Evolutionary conservation across 2,113 vertebrate species (phyloP).

Genomic region (Tauraco erythrolophus): DNA sequence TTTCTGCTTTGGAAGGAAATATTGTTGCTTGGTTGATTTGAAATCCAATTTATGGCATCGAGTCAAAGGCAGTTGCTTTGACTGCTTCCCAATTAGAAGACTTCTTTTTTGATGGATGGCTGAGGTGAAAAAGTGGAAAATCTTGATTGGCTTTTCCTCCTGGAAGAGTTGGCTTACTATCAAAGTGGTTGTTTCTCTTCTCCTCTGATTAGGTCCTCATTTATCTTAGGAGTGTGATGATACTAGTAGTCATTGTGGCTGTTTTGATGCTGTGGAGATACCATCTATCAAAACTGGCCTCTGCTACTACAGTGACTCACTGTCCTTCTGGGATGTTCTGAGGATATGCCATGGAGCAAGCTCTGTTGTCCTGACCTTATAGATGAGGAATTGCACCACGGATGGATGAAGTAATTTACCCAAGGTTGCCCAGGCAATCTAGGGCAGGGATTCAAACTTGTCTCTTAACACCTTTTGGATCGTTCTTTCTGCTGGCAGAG

Average conservation of each 20-base stretch:
- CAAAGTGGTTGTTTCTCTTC: not conserved
- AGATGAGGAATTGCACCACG: not conserved
- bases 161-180: not conserved
- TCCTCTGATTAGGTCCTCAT: not conserved
- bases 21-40: conserved; percentile 1
- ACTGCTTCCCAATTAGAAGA: conserved; percentile 1
- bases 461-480: not conserved
- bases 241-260: not conserved
- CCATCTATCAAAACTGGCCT: not conserved
- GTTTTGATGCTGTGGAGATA: not conserved
- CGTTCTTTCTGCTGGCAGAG: not conserved
- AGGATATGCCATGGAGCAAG: not conserved
- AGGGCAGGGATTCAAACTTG: not conserved
- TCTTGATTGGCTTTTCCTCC: not conserved
- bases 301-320: not conserved
- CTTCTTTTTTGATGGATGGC: not conserved
- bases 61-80: conserved; percentile 27
- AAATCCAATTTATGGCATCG: conserved; percentile 12
- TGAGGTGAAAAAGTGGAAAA: not conserved
- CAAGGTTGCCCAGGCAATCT: not conserved
- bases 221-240: not conserved
- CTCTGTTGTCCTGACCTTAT: not conserved
- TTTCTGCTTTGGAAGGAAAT: conserved; percentile 20
- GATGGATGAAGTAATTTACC: not conserved
- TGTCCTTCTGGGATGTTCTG: not conserved